Evolutionary conservation across 2,888 invertebrate species (phyloP).

Genomic region (Synanthedon vespiformis): DNA sequence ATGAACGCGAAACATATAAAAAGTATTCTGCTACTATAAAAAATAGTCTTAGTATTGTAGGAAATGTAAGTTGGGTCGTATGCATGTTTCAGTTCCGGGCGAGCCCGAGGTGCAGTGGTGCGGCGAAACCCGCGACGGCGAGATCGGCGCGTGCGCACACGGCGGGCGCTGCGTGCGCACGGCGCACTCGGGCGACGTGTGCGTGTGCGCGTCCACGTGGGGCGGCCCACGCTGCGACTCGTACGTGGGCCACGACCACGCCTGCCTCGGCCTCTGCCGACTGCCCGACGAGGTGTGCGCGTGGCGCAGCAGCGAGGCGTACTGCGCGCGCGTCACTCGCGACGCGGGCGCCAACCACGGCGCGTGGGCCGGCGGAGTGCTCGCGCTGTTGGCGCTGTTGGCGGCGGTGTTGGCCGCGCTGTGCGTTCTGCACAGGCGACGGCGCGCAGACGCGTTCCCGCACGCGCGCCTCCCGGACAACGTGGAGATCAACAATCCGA

Average conservation of each 20-base stretch:
- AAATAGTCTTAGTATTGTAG: too few relatives aligned
- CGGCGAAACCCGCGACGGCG: slow-evolving; percentile 8
- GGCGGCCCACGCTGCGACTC: slow-evolving; percentile 80
- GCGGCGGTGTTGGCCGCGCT: slow-evolving; percentile 30
- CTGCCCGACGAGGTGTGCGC: slow-evolving; percentile 43
- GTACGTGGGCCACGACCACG: slow-evolving; percentile 73
- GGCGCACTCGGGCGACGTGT: slow-evolving; percentile 64
- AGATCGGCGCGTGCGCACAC: slow-evolving; percentile 20
- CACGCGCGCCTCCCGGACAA: slow-evolving; percentile 86
- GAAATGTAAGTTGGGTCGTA: too few relatives aligned
- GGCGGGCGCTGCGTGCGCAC: slow-evolving; percentile 18
- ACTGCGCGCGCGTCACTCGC: slow-evolving; percentile 6
- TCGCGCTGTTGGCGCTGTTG: slow-evolving; percentile 30
- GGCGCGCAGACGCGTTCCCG: slow-evolving; percentile 76
- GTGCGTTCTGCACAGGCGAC: slow-evolving; percentile 30
- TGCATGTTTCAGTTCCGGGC: too few relatives aligned
- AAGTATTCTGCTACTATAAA: too few relatives aligned
- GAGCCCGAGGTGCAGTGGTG: too few relatives aligned
- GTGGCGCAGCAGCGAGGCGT: slow-evolving; percentile 6
- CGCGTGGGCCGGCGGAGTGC: slow-evolving; percentile 30
- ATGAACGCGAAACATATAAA: too few relatives aligned
- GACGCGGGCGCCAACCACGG: slow-evolving; percentile 13
- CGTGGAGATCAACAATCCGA: slow-evolving; percentile 88
- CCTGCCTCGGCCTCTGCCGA: slow-evolving; percentile 70
- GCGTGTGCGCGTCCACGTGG: slow-evolving; percentile 83